Base-by-base conservation (phyloP, 2,888 invertebrate genomes). In the Polydrusus pterygomalis region DNA sequence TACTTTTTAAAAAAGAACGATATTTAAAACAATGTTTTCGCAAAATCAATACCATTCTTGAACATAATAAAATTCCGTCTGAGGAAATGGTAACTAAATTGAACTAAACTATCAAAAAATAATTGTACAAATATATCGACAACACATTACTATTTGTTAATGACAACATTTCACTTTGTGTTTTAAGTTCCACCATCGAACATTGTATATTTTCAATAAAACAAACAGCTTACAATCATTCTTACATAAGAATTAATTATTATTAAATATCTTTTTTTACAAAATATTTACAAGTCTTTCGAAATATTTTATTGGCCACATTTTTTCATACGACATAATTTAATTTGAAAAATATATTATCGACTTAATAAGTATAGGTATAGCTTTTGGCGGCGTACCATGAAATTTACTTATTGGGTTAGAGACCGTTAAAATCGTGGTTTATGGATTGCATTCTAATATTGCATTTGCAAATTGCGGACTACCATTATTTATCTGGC, bases 401-500 rank as follows among this genome's bases (percentile, higher is more conserved):
- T 34, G 34, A 56, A 56, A 56, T 56, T 56, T 34, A 15, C 34
- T 34, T 56, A 56, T 56, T 56, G 7, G 34, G 34, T 56, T 34
- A 34, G 56, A 15, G 9, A 56, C 56, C 56, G 15, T 34, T 34
- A 56, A 56, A 34, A 56, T 34, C 25, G 54, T 56, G 34, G 11
- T 56, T 56, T 15, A 34, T 7, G 15, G 15, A 56, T 54, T 54
- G 25, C 54, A 54, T 54, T 54, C 54, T 18, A 6, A 18, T 54
- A 54, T 54, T 47, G 47, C 47, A 25, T 13, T 25, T 10, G 54
- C 30, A 56, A 34, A 34, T 34, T 30, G 34, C 30, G 34, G 56
- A 34, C 9, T 34, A 34, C 34, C 13, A 56, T 56, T 20, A 34
- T 56, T 10, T 34, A 34, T 15, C 34, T 34, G 34, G 25, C 25